Conservation (phyloP, 2,113 vertebrate genomes). For the Calypte anna region DNA sequence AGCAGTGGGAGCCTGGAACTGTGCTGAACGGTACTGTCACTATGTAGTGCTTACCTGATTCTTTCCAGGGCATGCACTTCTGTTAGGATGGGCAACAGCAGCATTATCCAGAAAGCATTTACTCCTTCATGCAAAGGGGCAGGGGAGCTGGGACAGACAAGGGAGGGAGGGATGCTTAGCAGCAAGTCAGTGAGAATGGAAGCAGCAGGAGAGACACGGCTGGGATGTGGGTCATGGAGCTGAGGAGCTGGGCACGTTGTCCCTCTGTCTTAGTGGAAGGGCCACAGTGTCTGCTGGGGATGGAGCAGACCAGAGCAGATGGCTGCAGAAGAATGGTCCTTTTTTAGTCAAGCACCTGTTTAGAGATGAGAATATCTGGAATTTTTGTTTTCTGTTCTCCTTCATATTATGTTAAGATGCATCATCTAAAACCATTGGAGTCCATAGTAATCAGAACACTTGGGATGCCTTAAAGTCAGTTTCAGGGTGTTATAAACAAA, state of each 20-base stretch:
- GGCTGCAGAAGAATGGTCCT: background rate
- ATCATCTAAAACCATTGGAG: background rate
- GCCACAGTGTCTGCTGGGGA: background rate
- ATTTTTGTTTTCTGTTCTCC: background rate
- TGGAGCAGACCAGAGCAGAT: background rate
- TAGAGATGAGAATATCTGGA: background rate
- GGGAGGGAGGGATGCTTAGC: background rate
- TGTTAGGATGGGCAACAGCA: background rate
- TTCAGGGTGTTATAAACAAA: background rate
- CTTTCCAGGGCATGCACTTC: background rate
- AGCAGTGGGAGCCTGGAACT: background rate
- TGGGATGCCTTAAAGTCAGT: background rate
- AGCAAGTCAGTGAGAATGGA: background rate
- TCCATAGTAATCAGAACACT: background rate
- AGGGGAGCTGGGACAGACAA: background rate
- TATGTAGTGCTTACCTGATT: background rate
- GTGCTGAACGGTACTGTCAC: background rate
- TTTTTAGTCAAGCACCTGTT: background rate
- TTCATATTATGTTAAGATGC: background rate
- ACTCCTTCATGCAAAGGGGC: fast-evolving
- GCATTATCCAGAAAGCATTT: background rate
- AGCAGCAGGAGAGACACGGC: background rate
- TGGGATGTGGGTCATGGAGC: background rate
- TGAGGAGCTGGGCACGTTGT: background rate
- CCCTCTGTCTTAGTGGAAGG: background rate